Evolutionary conservation across 1,140 invertebrate species (phyloP).

Genomic region (Drosophila saltans): DNA sequence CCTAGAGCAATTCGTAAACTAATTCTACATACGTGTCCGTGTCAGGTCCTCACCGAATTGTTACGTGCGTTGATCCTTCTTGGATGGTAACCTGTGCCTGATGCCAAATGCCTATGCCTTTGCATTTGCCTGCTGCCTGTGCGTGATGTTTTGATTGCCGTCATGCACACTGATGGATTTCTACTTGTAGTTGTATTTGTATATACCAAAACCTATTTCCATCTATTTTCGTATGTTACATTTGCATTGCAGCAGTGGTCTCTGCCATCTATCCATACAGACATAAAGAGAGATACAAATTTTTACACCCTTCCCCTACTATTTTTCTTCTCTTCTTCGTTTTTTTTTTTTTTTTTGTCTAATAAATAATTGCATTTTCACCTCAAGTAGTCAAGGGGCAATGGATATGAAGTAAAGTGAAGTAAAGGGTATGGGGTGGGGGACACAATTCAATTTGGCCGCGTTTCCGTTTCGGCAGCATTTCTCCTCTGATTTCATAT

Average conservation of each 20-base stretch:
- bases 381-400: slow-evolving; percentile 76
- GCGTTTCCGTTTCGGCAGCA: slow-evolving; percentile 69
- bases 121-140: slow-evolving; percentile 28
- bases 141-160: slow-evolving; percentile 70
- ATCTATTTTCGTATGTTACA: not conserved
- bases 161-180: slow-evolving; percentile 57
- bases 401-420: not conserved
- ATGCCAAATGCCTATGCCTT: not conserved
- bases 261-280: not conserved
- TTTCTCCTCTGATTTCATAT: slow-evolving; percentile 76
- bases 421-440: slow-evolving; percentile 1
- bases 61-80: slow-evolving; percentile 46
- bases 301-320: not conserved
- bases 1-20: slow-evolving; percentile 80
- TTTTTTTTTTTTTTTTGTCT: slow-evolving; percentile 46
- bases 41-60: slow-evolving; percentile 60
- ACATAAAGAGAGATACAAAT: not conserved
- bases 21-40: slow-evolving; percentile 80
- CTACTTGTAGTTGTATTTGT: slow-evolving; percentile 13
- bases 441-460: slow-evolving; percentile 75
- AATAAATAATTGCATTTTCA: slow-evolving; percentile 81
- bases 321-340: not conserved
- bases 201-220: not conserved
- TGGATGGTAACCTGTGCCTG: not conserved
- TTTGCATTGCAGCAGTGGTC: slow-evolving; percentile 21